Base-by-base conservation (phyloP, 2,888 invertebrate species). In the Diplolepis rosae region DNA sequence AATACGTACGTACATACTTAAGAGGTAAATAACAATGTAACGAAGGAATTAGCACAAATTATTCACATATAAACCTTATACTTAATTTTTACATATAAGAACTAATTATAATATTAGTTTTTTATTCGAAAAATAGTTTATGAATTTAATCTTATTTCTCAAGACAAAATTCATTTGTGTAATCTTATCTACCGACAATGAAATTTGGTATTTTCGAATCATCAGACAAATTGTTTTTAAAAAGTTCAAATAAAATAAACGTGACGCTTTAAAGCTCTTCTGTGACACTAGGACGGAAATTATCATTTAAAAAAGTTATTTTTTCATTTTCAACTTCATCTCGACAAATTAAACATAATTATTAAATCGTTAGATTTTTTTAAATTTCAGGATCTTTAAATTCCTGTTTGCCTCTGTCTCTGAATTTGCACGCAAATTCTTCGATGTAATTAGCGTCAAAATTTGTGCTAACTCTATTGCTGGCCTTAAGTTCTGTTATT, bases 11-110 rank as follows among this genome's bases (percentile, higher is more conserved):
- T 50, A 61, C 39, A 39, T 61, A 39, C 27, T 42, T 42, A 39
- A 27, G 39, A 35, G 35, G 24, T 61, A 61, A 50, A 61, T 39
- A 61, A 61, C 39, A 61, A 35, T 42, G 24, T 39, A 13, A 39
- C 27, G 27, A 61, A 39, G 22, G 66, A 75, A 75, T 75, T 71
- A 75, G 71, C 75, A 73, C 75, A 68, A 75, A 75, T 73, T 72
- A 72, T 67, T 28, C 66, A 61, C 61, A 61, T 48, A 11, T 48
- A 48, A 18, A 48, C 48, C 48, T 48, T 22, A 48, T 48, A 0
- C 4, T 48, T 48, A 48, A 11, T 48, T 48, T 0, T 61, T 39
- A n/a, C 39, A 61, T 24, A 61, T 24, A 32, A 24, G 2, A 1
- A 13, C 4, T 24, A 27, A 24, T 61, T 61, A 24, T 24, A 35